Evolutionary conservation across 2,797 vertebrate species (phyloP).

Genomic region (Monodelphis domestica): DNA sequence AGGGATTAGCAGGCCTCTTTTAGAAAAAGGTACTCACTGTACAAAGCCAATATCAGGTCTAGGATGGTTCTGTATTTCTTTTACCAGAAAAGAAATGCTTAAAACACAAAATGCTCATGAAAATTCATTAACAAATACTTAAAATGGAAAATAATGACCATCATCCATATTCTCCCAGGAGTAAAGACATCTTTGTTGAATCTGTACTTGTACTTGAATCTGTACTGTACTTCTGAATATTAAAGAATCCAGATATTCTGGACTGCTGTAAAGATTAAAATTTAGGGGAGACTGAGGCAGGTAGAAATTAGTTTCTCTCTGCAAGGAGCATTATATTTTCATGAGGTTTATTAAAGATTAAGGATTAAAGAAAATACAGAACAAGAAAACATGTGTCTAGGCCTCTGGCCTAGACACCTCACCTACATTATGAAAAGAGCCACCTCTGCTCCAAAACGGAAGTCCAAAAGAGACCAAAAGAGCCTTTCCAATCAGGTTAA

Average conservation of each 20-base stretch:
- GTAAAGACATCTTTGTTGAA: not conserved
- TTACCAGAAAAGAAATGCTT: not conserved
- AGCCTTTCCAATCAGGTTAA: too few relatives aligned
- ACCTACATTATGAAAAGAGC: too few relatives aligned
- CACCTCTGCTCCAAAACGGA: too few relatives aligned
- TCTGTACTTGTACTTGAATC: not conserved
- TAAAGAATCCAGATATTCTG: not conserved
- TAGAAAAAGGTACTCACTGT: not conserved
- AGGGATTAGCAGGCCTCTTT: not conserved
- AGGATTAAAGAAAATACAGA: too few relatives aligned
- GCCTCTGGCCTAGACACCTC: too few relatives aligned
- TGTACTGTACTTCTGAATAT: not conserved
- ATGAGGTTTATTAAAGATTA: too few relatives aligned
- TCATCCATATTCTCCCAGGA: not conserved
- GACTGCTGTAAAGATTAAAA: too few relatives aligned
- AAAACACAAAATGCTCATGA: not conserved
- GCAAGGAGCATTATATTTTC: too few relatives aligned
- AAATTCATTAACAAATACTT: not conserved
- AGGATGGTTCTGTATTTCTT: not conserved
- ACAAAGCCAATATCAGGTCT: not conserved
- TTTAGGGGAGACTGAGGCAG: too few relatives aligned
- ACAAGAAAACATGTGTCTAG: too few relatives aligned
- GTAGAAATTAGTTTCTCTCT: too few relatives aligned
- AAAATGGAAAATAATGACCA: not conserved
- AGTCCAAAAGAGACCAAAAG: too few relatives aligned